Evolutionary conservation across 2,888 invertebrate species (phyloP), one percentile per base, ranked within the genome.

Genomic region (Selenia dentaria): DNA sequence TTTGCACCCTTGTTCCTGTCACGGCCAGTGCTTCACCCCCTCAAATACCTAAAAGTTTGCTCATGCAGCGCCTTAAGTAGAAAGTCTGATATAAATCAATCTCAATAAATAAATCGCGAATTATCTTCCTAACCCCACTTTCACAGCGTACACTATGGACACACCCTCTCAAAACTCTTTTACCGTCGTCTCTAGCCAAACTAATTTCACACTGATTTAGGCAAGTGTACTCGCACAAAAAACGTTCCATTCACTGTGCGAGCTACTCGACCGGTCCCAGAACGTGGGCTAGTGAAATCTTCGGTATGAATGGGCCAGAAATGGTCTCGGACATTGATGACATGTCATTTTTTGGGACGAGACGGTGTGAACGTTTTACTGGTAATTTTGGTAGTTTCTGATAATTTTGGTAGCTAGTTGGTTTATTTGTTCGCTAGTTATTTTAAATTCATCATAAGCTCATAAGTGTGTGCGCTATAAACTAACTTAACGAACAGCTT

Each of bases 171-270:
- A 66, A 67, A 68, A 67, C 69, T 57, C 62, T 62, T 56, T 57
- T 57, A 44, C 59, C 64, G 70, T 61, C 68, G 64, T 57, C 22
- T 2, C 22, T 70, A 65, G 73, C 72, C 67, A 67, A 88, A 83
- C 78, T 87, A 85, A 85, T 87, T 87, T 87, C 87, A 87, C 87
- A 86, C 67, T 66, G 87, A 90, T 89, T 90, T 84, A 74, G 82
- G 70, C 86, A 85, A 89, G 88, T 88, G 87, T 83, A 80, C 75
- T 71, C 53, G 65, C 56, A 73, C 81, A 83, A 88, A 89, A 89
- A 84, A 75, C 62, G 41, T 36, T 36, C 86, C 88, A 89, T 89
- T 89, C 88, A 89, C 83, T 71, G 58, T 61, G 49, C 52, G 52
- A 59, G 53, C 61, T 66, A 64, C 65, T 64, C 64, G 63, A 51